These are phyloP conservation scores for Tenualosa ilisha DNA, from an alignment of 2,797 vertebrate species.

Conservation along the genomic window DNA sequence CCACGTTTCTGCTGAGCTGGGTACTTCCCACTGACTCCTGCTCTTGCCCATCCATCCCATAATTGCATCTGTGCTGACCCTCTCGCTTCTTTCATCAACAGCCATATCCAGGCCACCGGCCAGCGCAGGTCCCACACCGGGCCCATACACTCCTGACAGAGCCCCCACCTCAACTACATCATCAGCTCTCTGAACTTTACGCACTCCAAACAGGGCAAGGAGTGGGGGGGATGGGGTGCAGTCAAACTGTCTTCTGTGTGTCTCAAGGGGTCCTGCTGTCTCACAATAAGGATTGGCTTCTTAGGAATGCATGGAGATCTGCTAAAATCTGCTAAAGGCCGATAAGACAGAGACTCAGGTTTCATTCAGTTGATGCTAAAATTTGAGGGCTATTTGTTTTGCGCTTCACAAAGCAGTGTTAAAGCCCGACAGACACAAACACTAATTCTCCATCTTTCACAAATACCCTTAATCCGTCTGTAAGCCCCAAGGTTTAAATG, in stretches of 20 bases:
- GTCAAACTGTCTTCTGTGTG: neutral
- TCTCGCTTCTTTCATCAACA: conserved; percentile 17
- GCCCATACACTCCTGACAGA: neutral
- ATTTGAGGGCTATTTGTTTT: neutral
- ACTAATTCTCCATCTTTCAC: neutral
- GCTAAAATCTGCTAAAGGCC: neutral
- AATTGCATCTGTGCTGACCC: conserved; percentile 57
- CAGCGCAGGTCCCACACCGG: neutral
- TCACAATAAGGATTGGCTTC: neutral
- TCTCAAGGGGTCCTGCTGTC: neutral
- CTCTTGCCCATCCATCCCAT: conserved; percentile 58
- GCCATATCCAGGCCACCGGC: conserved; percentile 15
- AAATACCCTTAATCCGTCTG: neutral
- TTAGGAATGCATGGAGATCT: neutral
- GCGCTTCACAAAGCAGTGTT: neutral
- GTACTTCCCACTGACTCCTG: conserved; percentile 56
- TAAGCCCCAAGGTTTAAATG: neutral
- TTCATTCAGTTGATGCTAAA: neutral
- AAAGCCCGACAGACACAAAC: neutral
- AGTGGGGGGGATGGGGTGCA: neutral
- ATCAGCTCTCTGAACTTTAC: neutral
- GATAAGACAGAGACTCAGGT: neutral
- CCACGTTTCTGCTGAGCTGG: conserved; percentile 64
- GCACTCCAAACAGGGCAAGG: neutral
- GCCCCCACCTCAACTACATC: neutral